Percentiles rank a stretch among this genome's conserved stretches.
Conservation (phyloP, 2,888 invertebrate species). For the Sepiola atlantica region DNA sequence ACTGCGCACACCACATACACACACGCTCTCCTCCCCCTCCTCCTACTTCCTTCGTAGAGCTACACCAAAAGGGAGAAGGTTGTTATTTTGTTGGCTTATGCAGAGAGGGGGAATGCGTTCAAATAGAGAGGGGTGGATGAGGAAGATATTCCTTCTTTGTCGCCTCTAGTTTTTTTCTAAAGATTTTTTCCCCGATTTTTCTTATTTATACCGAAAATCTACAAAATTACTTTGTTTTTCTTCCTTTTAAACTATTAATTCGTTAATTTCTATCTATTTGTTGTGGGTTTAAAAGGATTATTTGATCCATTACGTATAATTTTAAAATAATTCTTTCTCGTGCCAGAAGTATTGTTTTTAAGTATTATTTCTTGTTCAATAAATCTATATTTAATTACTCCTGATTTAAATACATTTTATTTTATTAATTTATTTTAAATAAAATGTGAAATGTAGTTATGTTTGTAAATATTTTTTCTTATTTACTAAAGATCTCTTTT, state of each 20-base stretch:
- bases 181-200: background rate
- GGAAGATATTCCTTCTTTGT: background rate
- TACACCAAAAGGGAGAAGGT: background rate
- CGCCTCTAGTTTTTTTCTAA: background rate
- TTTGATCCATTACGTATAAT: no score
- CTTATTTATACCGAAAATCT: background rate
- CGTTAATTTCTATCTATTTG: background rate
- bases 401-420: no score
- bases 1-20: constrained; percentile 1
- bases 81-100: background rate
- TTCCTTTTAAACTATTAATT: background rate
- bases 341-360: no score
- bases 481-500: no score
- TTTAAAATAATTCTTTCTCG: no score
- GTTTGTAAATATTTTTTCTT: no score
- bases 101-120: background rate
- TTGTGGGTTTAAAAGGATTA: background rate
- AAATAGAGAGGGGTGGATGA: background rate
- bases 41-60: background rate
- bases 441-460: no score
- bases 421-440: no score
- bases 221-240: background rate
- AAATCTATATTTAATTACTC: no score
- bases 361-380: no score
- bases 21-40: constrained; percentile 14